Percentiles rank a stretch among this genome's conserved stretches.
These are phyloP conservation scores for Ooceraea biroi DNA, from an alignment of 1,140 invertebrate species.

Conservation along the genomic window DNA sequence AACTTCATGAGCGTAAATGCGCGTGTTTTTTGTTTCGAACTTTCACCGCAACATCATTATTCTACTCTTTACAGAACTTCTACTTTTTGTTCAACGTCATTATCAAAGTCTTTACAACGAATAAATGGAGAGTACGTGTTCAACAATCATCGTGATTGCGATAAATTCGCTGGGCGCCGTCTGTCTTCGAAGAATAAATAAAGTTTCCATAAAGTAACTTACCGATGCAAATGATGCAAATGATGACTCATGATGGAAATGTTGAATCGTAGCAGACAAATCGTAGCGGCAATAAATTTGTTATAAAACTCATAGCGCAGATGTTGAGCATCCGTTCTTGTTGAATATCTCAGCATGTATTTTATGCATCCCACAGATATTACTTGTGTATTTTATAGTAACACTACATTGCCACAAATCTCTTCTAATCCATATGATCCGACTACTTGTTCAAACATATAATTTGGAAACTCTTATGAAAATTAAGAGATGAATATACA, in stretches of 20 bases:
- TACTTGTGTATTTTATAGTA: no score
- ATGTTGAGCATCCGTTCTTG: no score
- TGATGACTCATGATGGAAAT: neutral
- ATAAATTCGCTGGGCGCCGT: neutral
- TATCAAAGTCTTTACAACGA: neutral
- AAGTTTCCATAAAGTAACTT: conserved; percentile 28
- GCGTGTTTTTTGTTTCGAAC: conserved; percentile 4
- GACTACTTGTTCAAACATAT: no score
- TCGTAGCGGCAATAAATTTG: neutral
- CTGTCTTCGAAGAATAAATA: neutral
- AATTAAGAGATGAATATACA: no score
- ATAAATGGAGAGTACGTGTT: conserved; percentile 1
- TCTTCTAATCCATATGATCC: no score
- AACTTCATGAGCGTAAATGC: conserved; percentile 5
- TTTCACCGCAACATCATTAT: conserved; percentile 16
- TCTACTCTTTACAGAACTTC: neutral
- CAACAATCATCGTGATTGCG: neutral
- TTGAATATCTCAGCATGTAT: no score
- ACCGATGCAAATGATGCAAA: neutral
- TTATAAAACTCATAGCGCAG: neutral
- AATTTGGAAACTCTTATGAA: no score
- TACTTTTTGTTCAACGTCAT: neutral
- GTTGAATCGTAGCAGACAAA: neutral
- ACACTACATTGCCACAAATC: no score
- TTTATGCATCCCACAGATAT: no score